Conservation (phyloP, 1,140 invertebrate genomes). For the Saccostrea glomerata region DNA sequence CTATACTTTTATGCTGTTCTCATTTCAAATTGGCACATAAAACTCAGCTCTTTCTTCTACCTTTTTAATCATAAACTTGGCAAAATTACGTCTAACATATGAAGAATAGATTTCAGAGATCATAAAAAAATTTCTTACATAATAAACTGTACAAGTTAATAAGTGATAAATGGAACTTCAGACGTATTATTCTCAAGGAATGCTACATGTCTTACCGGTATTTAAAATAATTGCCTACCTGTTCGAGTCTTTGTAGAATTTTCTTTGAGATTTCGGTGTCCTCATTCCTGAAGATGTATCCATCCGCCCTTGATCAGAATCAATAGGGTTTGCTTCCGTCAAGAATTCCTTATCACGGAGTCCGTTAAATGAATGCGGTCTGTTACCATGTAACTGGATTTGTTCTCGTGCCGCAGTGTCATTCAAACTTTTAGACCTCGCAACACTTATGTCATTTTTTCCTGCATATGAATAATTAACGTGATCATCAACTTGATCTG, state of each 20-base stretch:
- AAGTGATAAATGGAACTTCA: no score
- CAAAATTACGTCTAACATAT: no score
- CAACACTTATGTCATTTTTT: conserved; percentile 20
- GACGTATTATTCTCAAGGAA: no score
- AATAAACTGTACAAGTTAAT: no score
- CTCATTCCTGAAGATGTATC: neutral
- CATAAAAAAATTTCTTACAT: no score
- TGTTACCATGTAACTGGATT: neutral
- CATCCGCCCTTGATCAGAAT: conserved; percentile 15
- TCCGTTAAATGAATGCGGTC: conserved; percentile 30
- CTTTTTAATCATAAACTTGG: no score
- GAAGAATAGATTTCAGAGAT: no score
- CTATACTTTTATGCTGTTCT: no score
- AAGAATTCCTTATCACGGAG: neutral
- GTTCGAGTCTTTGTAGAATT: neutral
- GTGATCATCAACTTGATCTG: neutral
- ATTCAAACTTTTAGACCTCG: conserved; percentile 33
- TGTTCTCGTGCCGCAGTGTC: conserved; percentile 25
- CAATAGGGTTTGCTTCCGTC: neutral
- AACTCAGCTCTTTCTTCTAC: no score
- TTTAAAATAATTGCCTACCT: neutral
- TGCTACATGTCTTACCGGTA: no score
- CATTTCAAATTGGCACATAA: no score
- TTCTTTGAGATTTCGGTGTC: neutral
- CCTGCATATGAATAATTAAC: neutral